Evolutionary conservation across 2,888 invertebrate species (phyloP).

Genomic region (Ichneumoninae sp.): DNA sequence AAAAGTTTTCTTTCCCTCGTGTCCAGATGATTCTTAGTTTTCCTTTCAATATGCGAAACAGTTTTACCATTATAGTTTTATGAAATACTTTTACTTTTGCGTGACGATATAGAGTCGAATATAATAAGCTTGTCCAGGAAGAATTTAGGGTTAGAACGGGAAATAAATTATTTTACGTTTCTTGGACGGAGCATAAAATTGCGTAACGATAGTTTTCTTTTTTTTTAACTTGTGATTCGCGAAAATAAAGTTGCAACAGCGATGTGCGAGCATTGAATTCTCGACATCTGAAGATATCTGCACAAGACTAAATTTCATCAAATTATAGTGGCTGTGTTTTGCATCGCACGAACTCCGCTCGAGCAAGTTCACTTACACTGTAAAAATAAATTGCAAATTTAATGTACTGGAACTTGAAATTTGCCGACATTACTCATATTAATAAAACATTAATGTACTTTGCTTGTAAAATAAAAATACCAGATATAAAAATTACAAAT

Average conservation of each 20-base stretch:
- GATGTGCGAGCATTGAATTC: background rate
- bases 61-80: no score
- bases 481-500: no score
- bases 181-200: conserved; percentile 62
- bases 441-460: no score
- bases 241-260: background rate
- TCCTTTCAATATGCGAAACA: conserved; percentile 12
- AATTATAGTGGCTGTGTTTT: no score
- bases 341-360: no score
- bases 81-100: background rate
- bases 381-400: no score
- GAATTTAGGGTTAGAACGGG: background rate
- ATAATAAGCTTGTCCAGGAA: background rate
- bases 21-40: conserved; percentile 14
- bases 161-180: conserved; percentile 26
- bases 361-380: no score
- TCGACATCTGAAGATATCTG: background rate
- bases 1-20: conserved; percentile 46
- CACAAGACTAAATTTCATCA: no score
- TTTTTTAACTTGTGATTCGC: conserved; percentile 15
- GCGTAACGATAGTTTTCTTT: conserved; percentile 24
- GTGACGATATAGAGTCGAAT: conserved; percentile 7
- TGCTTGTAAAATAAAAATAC: no score
- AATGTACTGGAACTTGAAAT: no score
- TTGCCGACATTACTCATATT: no score